Base-by-base conservation (phyloP, 2,888 invertebrate genomes). In the Diadegma fenestrale region DNA sequence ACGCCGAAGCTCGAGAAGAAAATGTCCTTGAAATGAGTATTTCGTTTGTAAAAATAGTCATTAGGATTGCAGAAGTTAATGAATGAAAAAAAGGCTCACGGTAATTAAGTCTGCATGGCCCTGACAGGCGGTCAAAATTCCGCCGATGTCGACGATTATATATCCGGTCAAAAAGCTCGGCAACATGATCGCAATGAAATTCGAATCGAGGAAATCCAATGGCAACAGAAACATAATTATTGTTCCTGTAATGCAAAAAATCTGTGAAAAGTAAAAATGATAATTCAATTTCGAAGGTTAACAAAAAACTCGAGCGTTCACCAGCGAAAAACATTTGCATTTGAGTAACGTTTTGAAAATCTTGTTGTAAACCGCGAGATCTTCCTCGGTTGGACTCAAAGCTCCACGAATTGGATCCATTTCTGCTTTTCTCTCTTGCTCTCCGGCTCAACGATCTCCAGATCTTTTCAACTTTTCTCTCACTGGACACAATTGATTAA, bases 121-220 rank as follows among this genome's bases (percentile, higher is more conserved):
- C 17, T 77, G 82, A 80, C 82, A 83, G 14, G 86, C 82, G 14
- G 83, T 82, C 45, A 87, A 82, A 17, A 91, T 86, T 19, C 90
- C 90, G 17, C 87, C 87, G 0, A 87, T 22, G 69, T 89, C 87
- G n/a, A 91, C 83, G 33, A 91, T 61, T n/a, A 92, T 88, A 61
- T 90, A 91, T 14, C 91, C 92, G 14, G 86, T 86, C 30, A 90
- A 51, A 48, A 90, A 90, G 1, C 90, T 82, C 17, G 92, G 91
- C 43, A 90, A 78, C 5, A 90, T 33, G 41, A 91, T 76, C 7
- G 89, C 86, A 37, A 91, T 88, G 33, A 76, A 33, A 37, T 88
- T 86, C 7, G 82, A 75, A 14, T 88, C 88, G 12, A 89, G 37
- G 48, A 89, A 88, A 22, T 87, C 87, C 26, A 88, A 84, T 17